Conservation (phyloP, 2,113 vertebrate genomes). For the Centropus unirufus region DNA sequence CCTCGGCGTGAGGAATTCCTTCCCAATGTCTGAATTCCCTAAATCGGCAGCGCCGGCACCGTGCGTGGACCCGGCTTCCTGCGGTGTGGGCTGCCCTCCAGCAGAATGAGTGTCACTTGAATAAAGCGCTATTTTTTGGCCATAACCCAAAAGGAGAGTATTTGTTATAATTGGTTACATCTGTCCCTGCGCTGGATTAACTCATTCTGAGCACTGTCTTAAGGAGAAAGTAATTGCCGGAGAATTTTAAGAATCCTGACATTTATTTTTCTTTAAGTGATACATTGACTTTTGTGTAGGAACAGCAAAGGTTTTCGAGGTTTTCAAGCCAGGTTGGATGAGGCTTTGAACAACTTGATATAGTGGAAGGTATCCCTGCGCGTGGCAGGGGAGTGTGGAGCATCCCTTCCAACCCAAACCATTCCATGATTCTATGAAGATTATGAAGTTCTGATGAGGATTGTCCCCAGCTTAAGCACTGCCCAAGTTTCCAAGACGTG, state of each 20-base stretch:
- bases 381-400: too few species aligned
- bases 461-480: not conserved
- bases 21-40: too few species aligned
- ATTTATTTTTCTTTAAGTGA: not conserved
- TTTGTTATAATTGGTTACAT: rapidly evolving
- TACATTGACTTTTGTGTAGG: too few species aligned
- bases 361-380: too few species aligned
- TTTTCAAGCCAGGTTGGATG: too few species aligned
- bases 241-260: not conserved
- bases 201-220: not conserved
- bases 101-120: not conserved
- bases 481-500: not conserved
- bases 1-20: too few species aligned
- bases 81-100: not conserved
- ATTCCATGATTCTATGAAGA: too few species aligned
- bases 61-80: rapidly evolving
- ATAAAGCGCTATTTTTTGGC: not conserved
- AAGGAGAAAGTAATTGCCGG: not conserved
- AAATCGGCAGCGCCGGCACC: too few species aligned
- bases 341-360: too few species aligned
- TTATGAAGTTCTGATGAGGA: too few species aligned
- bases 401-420: too few species aligned
- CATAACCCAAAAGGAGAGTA: not conserved
- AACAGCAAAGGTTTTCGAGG: not conserved
- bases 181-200: not conserved